Evolutionary conservation across 2,888 invertebrate species (phyloP), one percentile per base, ranked within the genome.

Genomic region (Globia sparganii): DNA sequence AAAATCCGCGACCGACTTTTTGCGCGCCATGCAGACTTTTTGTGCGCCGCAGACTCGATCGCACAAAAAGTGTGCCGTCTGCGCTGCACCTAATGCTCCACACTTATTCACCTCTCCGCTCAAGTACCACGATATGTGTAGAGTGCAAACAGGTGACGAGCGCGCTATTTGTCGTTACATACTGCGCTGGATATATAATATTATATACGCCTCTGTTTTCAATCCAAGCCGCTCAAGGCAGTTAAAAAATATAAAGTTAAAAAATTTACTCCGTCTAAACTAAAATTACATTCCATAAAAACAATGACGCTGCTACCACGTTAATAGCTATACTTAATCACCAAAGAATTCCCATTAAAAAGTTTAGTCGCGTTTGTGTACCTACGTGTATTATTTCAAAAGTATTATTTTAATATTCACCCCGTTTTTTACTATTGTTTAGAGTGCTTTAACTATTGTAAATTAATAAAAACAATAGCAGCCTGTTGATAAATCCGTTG

Each of bases 311-410:
- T 37, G 59, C 56, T 40, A 70, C 53, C 37, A 73, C 46, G 31
- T 64, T 80, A 80, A 75, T 84, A 71, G 80, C 74, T 71, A 46
- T 71, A 80, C 81, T 84, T 85, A 85, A 71, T 84, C 80, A 74
- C 46, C 37, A 64, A 70, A 73, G 43, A 84, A 84, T 68, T 68
- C 37, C 64, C 43, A 74, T 80, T 67, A 61, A 46, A 81, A 71
- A 64, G 25, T 64, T 68, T 61, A 71, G 59, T 84, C 58, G 25
- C 62, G 28, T 66, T 58, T 80, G 49, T 71, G 18, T 43, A 28
- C 58, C 43, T 37, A 46, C 46, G 46, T 31, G 46, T 67, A 82
- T 79, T 40, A 56, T 67, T 62, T 58, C 2, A 34, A 56, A n/a
- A 49, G 18, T 25, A 78, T 25, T 31, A 34, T 61, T 56, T 66